These are phyloP conservation scores for Agonum fuliginosum DNA, from an alignment of 2,888 invertebrate species.

Conservation along the genomic window DNA sequence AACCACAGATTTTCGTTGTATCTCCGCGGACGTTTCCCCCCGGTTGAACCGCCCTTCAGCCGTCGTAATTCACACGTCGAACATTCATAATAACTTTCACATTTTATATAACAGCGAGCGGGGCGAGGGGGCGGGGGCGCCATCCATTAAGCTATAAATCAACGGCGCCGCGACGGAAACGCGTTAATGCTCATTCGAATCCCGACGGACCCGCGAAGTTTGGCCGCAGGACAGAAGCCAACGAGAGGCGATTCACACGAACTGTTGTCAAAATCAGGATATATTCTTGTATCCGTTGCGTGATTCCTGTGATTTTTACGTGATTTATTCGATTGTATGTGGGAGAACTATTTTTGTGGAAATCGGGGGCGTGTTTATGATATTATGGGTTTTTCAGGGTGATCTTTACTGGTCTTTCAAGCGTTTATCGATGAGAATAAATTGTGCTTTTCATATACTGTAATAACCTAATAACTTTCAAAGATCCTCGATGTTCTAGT, in stretches of 20 bases:
- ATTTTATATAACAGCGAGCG: slow-evolving; percentile 9
- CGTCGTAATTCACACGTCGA: slow-evolving; percentile 15
- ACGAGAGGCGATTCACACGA: slow-evolving; percentile 2
- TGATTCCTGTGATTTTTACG: slow-evolving; percentile 35
- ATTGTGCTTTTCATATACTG: too few species aligned
- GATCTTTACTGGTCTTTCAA: too few species aligned
- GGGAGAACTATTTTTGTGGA: background rate
- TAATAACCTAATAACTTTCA: too few species aligned
- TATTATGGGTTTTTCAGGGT: background rate
- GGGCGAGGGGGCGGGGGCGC: background rate
- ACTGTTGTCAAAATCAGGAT: slow-evolving; percentile 22
- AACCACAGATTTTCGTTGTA: too few species aligned
- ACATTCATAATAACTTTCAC: slow-evolving; percentile 27
- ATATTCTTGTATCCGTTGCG: slow-evolving; percentile 44
- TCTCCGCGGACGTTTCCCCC: too few species aligned
- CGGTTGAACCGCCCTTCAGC: too few species aligned
- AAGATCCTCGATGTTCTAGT: too few species aligned
- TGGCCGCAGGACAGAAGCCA: background rate
- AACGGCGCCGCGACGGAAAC: slow-evolving; percentile 38
- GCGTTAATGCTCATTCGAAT: slow-evolving; percentile 54
- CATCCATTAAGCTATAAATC: slow-evolving; percentile 55
- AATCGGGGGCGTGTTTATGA: slow-evolving; percentile 13
- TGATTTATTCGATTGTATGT: slow-evolving; percentile 29
- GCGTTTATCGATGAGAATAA: too few species aligned
- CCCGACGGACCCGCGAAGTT: slow-evolving; percentile 25